Conservation (phyloP, 2,888 invertebrate species). For the Bugula neritina region DNA sequence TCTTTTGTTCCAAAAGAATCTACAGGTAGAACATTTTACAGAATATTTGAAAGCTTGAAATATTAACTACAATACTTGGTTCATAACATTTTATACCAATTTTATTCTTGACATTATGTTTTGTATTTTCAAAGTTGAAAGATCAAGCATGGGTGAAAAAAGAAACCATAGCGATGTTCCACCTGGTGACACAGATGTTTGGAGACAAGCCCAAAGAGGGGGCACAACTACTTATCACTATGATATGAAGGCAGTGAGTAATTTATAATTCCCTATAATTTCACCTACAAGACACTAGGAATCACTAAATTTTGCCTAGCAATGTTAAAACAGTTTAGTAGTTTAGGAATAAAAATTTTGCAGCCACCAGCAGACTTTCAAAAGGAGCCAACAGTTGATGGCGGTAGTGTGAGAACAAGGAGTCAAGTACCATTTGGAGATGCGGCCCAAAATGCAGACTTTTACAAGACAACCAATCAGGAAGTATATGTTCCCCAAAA, state of each 20-base stretch:
- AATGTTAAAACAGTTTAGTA: neutral
- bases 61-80: too few relatives aligned
- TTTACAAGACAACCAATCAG: constrained; percentile 41
- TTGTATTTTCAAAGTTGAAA: constrained; percentile 34
- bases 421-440: constrained; percentile 47
- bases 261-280: neutral
- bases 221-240: constrained; percentile 23
- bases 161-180: constrained; percentile 48
- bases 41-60: too few relatives aligned
- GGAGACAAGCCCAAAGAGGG: constrained; percentile 27
- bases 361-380: constrained; percentile 35
- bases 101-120: too few relatives aligned
- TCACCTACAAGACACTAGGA: neutral
- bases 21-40: constrained; percentile 7
- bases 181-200: constrained; percentile 38
- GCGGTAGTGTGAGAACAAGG: constrained; percentile 41
- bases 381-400: constrained; percentile 36
- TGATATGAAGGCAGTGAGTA: constrained; percentile 23
- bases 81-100: too few relatives aligned
- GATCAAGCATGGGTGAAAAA: constrained; percentile 35
- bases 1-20: constrained; percentile 21
- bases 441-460: constrained; percentile 35
- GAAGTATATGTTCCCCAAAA: constrained; percentile 16
- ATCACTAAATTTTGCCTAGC: neutral
- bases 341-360: neutral